Base-by-base conservation (phyloP, 2,797 vertebrate species). In the Peromyscus aztecus region DNA sequence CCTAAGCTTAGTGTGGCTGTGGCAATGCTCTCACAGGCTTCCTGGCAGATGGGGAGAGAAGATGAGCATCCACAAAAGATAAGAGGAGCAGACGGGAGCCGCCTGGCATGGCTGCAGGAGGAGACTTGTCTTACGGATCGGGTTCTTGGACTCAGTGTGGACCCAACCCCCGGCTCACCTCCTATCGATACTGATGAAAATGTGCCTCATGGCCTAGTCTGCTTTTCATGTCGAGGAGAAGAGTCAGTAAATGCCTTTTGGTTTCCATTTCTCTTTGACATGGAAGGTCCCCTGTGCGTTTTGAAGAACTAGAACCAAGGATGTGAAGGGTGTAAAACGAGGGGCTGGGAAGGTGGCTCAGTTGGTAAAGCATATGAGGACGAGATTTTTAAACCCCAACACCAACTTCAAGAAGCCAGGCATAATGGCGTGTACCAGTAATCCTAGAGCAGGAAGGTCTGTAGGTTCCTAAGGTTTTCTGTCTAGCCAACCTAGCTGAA, bases 181-280 rank as follows among this genome's bases (percentile, higher is more conserved):
- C 55, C 89, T 11, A 0, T 73, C 3, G 0, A 9, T 31, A 0
- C 0, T 2, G 0, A 4, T 1, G n/a, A 40, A 23, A 55, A 16
- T 6, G 1, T 37, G 57, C 31, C 8, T 4, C 4, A 0, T 4
- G 65, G 27, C 89, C n/a, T 21, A 21, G 43, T 82, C 57, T 27
- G 3, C 55, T 37, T 31, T 16, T 34, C 12, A 0, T 17, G 80
- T 80, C 12, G 12, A 55, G 46, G n/a, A n/a, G n/a, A 31, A 86
- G 73, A 75, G 29, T 43, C 83, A 4, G 7, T 16, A 2, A 3
- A 27, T 7, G 23, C 81, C 63, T 40, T 69, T 29, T 21, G 2
- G 31, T 40, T 78, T 59, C 52, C 46, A 17, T 87, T 57, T 55
- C 46, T 87, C 55, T n/a, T 23, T n/a, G 77, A 55, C 46, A 0